These are phyloP conservation scores for Chloroclysta siterata DNA, from an alignment of 2,888 invertebrate species.

Conservation along the genomic window DNA sequence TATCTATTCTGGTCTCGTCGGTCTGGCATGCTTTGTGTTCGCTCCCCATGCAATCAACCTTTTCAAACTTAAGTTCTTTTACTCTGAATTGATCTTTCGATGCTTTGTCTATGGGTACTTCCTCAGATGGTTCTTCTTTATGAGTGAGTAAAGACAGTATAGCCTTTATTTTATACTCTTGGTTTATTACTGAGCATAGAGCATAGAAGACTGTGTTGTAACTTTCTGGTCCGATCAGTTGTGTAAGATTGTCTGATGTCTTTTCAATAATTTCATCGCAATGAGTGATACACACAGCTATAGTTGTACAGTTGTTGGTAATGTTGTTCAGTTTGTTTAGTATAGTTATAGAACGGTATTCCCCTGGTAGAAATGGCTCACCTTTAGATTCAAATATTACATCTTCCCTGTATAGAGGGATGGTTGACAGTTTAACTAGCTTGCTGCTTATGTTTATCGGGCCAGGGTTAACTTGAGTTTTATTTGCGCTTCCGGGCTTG, in stretches of 20 bases:
- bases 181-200: slow-evolving; percentile 63
- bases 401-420: slow-evolving; percentile 50
- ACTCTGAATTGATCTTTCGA: not conserved
- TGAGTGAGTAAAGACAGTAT: slow-evolving; percentile 61
- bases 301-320: slow-evolving; percentile 56
- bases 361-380: slow-evolving; percentile 59
- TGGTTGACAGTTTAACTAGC: slow-evolving; percentile 5
- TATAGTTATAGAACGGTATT: slow-evolving; percentile 55
- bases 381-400: slow-evolving; percentile 53
- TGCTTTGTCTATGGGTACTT: not conserved
- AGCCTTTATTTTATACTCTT: slow-evolving; percentile 63
- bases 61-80: not conserved
- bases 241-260: slow-evolving; percentile 61
- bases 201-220: slow-evolving; percentile 65
- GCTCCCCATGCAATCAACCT: not conserved
- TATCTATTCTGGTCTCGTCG: slow-evolving; percentile 43
- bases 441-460: not conserved
- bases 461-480: not conserved
- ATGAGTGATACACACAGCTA: slow-evolving; percentile 52
- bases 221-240: slow-evolving; percentile 67
- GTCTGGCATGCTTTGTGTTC: slow-evolving; percentile 53
- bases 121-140: not conserved
- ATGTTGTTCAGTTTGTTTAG: slow-evolving; percentile 52
- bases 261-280: slow-evolving; percentile 46
- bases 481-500: not conserved